phyloP scores from a whole-genome alignment of 2,113 vertebrate species.

The Gorilla gorilla region DNA sequence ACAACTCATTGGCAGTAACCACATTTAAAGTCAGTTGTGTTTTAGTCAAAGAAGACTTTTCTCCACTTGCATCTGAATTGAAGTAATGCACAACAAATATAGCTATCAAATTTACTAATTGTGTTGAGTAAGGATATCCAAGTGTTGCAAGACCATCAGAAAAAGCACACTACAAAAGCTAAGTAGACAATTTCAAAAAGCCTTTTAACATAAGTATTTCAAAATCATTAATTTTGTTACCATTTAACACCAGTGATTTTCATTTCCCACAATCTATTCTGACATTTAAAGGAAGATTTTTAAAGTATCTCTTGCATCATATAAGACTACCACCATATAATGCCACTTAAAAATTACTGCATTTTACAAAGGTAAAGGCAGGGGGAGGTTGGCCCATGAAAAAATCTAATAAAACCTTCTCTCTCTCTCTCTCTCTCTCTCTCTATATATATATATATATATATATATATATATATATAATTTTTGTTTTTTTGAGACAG shows the following conservation, averaged over 20 bases:
- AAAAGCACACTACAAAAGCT: constrained; percentile 15
- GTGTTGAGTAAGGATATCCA: neutral
- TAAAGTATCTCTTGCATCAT: neutral
- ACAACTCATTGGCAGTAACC: neutral
- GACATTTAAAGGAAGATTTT: constrained; percentile 4
- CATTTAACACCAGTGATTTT: constrained; percentile 42
- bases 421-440: too few species aligned
- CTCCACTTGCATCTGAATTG: constrained; percentile 13
- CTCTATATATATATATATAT: too few species aligned
- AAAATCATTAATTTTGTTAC: constrained; percentile 44
- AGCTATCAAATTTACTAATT: constrained; percentile 55
- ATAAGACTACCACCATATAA: neutral
- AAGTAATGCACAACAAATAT: constrained; percentile 46
- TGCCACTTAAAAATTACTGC: neutral
- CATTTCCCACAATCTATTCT: constrained; percentile 13
- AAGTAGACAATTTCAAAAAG: constrained; percentile 47
- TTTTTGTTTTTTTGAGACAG: too few species aligned
- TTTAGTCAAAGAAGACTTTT: neutral
- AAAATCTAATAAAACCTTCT: constrained; percentile 26
- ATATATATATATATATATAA: too few species aligned
- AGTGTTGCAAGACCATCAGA: constrained; percentile 16
- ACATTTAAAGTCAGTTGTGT: constrained; percentile 9
- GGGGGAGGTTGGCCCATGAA: neutral
- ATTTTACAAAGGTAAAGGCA: neutral
- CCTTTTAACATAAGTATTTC: constrained; percentile 51